Conservation (phyloP, 2,113 vertebrate genomes). For the Anthoscopus minutus region DNA sequence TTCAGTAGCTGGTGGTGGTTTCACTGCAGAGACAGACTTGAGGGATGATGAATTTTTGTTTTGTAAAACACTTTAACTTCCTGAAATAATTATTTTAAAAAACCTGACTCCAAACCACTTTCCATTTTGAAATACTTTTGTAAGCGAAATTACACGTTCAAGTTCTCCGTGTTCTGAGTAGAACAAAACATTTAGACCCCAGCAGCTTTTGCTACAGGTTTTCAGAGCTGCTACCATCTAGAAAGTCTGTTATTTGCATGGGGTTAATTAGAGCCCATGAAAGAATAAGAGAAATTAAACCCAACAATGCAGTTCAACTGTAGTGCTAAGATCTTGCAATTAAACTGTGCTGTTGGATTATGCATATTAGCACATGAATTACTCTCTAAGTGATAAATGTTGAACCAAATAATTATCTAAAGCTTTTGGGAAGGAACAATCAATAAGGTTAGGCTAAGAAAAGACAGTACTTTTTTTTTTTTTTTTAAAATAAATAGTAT, state of each 20-base stretch:
- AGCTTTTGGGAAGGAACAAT: not conserved
- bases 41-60: not conserved
- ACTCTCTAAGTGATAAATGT: not conserved
- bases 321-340: not conserved
- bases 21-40: not conserved
- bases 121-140: not conserved
- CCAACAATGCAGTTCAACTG: not conserved
- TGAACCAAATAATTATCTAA: not conserved
- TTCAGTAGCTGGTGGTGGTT: not conserved
- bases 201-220: not conserved
- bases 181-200: not conserved
- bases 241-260: not conserved
- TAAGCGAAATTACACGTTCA: not conserved
- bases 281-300: not conserved
- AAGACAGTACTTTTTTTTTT: not conserved
- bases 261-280: not conserved
- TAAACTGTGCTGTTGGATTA: not conserved
- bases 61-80: not conserved
- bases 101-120: not conserved
- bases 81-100: not conserved
- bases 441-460: not conserved
- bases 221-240: not conserved
- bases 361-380: not conserved
- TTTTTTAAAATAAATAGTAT: not conserved
- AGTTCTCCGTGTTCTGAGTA: not conserved